phyloP scores from a whole-genome alignment of 2,113 vertebrate species.

The Sialia sialis region DNA sequence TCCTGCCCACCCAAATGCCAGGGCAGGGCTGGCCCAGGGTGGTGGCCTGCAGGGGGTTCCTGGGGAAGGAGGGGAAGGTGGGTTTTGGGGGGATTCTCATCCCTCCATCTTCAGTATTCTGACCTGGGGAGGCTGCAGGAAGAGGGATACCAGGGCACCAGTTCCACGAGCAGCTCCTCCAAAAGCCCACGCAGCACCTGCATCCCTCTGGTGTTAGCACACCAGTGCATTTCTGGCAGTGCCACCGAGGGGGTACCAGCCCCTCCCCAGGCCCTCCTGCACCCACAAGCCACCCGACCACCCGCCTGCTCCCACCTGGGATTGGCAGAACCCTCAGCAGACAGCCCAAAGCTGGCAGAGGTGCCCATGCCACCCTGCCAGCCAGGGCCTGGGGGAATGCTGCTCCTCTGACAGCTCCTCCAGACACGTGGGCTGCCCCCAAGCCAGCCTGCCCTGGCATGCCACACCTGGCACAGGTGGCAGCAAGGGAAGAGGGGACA shows the following conservation, averaged over 20 bases:
- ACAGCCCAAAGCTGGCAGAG: background rate
- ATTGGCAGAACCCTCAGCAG: background rate
- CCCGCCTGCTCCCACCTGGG: background rate
- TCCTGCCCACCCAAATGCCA: background rate
- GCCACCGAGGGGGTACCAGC: background rate
- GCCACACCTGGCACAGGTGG: background rate
- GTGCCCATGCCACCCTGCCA: background rate
- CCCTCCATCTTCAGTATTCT: background rate
- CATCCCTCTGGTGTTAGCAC: background rate
- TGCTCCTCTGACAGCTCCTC: background rate
- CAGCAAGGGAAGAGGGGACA: background rate
- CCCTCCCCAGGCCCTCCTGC: background rate
- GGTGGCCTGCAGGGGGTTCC: background rate
- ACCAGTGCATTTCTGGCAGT: fast-evolving
- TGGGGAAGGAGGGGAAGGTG: background rate
- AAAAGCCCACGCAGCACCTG: background rate
- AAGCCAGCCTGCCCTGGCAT: background rate
- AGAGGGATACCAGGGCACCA: background rate
- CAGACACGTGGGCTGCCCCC: background rate
- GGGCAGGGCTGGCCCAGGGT: background rate
- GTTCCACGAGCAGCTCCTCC: background rate
- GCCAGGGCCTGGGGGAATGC: background rate
- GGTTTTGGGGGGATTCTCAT: background rate
- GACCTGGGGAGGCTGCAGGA: background rate
- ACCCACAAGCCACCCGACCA: fast-evolving